phyloP scores from a whole-genome alignment of 2,797 vertebrate genomes.

The Lagorchestes hirsutus region DNA sequence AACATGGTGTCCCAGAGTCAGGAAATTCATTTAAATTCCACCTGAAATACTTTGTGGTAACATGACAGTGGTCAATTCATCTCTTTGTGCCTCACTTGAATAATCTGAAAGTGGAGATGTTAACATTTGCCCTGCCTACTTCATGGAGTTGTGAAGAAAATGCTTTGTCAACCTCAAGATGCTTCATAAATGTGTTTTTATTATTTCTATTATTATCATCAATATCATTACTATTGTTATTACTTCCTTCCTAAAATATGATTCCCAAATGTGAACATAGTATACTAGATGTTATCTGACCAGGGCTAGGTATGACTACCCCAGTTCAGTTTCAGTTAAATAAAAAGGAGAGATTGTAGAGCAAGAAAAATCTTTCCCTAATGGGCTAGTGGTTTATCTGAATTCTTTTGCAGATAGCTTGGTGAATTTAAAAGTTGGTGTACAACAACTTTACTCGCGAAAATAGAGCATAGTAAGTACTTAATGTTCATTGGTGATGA shows the following conservation, averaged over 20 bases:
- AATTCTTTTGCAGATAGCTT: slow-evolving; percentile 26
- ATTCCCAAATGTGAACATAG: too few relatives aligned
- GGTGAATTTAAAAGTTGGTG: background rate
- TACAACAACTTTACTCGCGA: background rate
- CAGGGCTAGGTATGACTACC: background rate
- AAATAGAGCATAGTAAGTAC: background rate
- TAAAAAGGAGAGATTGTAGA: slow-evolving; percentile 5
- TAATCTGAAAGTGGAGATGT: background rate
- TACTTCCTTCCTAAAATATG: background rate
- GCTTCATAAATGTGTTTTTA: background rate
- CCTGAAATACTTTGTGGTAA: background rate
- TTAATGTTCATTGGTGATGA: background rate
- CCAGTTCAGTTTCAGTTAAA: slow-evolving; percentile 42
- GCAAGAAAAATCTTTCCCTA: background rate
- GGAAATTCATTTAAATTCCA: background rate
- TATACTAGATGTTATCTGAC: too few relatives aligned
- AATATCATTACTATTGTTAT: background rate
- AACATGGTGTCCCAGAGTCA: background rate
- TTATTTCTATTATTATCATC: background rate
- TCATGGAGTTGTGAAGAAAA: background rate
- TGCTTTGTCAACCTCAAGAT: background rate
- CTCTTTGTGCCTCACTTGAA: background rate
- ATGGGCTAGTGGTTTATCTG: background rate
- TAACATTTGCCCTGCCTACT: background rate
- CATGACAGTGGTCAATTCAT: background rate